Evolutionary conservation across 2,113 vertebrate species (phyloP), one percentile per base, ranked within the genome.

Genomic region (Lepus americanus): DNA sequence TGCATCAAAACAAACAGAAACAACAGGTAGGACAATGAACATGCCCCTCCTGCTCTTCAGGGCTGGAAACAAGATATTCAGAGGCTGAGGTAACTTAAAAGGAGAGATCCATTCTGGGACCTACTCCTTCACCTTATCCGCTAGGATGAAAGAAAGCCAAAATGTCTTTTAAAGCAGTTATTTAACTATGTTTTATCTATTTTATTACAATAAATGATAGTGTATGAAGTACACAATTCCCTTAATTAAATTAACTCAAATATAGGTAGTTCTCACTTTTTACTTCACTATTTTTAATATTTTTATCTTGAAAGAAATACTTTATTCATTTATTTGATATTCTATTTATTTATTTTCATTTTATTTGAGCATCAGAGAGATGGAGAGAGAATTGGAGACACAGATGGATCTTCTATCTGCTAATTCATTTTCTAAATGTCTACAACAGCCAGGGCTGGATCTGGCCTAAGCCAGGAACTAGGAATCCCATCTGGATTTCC

Each of bases 61-160:
- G 53, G 22, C 69, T 91, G 31, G 76, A 33, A 91, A 95, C 20
- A 89, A 94, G n/a, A 84, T 29, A 59, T 91, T 66, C 1, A 17
- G 66, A 95, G 36, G 33, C 94, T 79, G 27, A 89, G 78, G 44
- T 87, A 77, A 94, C 25, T 7, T 51, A 86, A 78, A 80, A 85
- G 94, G 78, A 96, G 73, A 66, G 87, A 39, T 44, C 76, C 96
- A 86, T 95, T 51, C 13, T 39, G 83, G 89, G 73, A 88, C 74
- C 63, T 22, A 5, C 78, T 89, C 63, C 36, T 70, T 70, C 67
- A 93, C 97, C 94, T 95, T 95, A 95, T 94, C 97, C 96, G 95
- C 73, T 66, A 79, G 82, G 69, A 63, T 70, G 94, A 5, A 90
- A 79, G 0, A 5, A 33, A 89, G 31, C 69, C 36, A 36, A 36